Base-by-base conservation (phyloP, 2,888 invertebrate genomes). In the Oxystoma pomonae region DNA sequence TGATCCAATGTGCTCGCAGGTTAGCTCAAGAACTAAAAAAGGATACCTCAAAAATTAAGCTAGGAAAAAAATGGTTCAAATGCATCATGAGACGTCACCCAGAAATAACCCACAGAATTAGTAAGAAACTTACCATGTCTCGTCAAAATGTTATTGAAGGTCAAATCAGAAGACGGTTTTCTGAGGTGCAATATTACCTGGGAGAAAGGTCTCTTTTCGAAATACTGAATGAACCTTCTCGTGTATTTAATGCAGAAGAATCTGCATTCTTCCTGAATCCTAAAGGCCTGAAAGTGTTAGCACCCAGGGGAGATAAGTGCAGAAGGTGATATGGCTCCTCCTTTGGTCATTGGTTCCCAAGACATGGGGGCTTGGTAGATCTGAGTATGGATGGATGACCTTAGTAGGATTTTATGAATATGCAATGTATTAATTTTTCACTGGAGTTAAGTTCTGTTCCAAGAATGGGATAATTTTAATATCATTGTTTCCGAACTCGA, bases 241-340 rank as follows among this genome's bases (percentile, higher is more conserved):
- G 61, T 35, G 61, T 64, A 55, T 65, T 61, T 49, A 65, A 65
- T 51, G 56, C 65, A 18, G 67, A 67, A 50, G 63, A 67, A 60
- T 65, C 67, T 49, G 65, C 57, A 7, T 63, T 63, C 53, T 63
- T 63, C 50, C 17, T 63, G 22, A 20, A 60, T 49, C 64, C 63
- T 52, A 63, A 67, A 51, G 67, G 65, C n/a, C 16, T 19, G 57
- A 35, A n/a, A 5, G 59, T 66, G 51, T 56, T 65, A n/a, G n/a
- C n/a, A n/a, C n/a, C n/a, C n/a, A 68, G 66, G 60, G 66, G 66
- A 56, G 66, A n/a, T n/a, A n/a, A n/a, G n/a, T n/a, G n/a, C n/a
- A n/a, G n/a, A n/a, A n/a, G n/a, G n/a, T n/a, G n/a, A n/a, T n/a
- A n/a, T n/a, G n/a, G n/a, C n/a, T n/a, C n/a, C n/a, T n/a, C n/a